Evolutionary conservation across 2,888 invertebrate species (phyloP), one percentile per base, ranked within the genome.

Genomic region (Pterobdella sp.): DNA sequence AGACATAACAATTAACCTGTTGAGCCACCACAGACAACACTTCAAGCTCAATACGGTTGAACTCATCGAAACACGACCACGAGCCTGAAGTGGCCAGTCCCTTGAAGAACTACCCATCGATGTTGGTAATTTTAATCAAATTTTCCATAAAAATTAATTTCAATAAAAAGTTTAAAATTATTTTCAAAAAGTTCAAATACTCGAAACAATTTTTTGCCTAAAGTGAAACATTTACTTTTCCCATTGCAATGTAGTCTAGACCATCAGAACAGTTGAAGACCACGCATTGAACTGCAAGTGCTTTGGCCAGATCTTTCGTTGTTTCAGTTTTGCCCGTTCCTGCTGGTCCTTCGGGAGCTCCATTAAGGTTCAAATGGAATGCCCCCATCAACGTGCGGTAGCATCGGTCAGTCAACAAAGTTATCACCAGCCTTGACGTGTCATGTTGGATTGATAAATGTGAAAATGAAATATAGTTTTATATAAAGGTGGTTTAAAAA

Each of bases 261-360:
- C 94, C 94, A 83, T 94, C 94, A 0, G 94, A 94, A 81, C 95
- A 95, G 85, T 95, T 95, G 83, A 95, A 95, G 0, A 95, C 94
- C 1, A 95, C 93, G 84, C 94, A 95, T 83, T 93, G 93, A 0
- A 94, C 92, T 0, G 93, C 94, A 68, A 94, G 81, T 0, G 93
- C 93, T 84, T 93, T 92, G 3, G 93, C 93, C 77, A 94, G 85
- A 85, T 94, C 94, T 85, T 94, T 94, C 0, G 91, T 91, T 36
- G 84, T 84, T 76, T 84, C 84, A 66, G 84, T 84, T 76, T 85
- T 85, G 10, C 85, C 85, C 1, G 85, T 85, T 10, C 85, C 85
- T 26, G 85, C 85, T 1, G 85, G 85, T 31, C 85, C 85, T 77
- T 85, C 26, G 4, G 83, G 82, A n/a, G 83, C 83, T 7, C 91